A percentile compares a stretch with the other conserved stretches of the same genome.
phyloP scores from a whole-genome alignment of 1,140 invertebrate species.

The Hesperophylax magnus region DNA sequence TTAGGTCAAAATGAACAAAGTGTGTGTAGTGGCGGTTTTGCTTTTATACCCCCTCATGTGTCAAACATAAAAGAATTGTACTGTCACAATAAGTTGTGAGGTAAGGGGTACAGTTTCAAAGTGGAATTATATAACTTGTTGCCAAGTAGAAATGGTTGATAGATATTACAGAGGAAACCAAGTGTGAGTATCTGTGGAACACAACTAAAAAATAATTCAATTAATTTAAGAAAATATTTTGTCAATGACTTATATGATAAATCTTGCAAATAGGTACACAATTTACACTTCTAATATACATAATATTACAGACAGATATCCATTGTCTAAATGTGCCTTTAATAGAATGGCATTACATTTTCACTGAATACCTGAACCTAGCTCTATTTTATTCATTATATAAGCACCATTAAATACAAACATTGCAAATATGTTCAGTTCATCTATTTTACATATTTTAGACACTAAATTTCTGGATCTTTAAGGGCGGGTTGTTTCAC shows the following conservation, averaged over 20 bases:
- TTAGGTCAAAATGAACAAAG: too few relatives aligned
- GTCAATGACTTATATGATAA: conserved; percentile 32
- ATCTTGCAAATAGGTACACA: conserved; percentile 13
- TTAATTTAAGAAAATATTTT: conserved; percentile 19
- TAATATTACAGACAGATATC: conserved; percentile 6
- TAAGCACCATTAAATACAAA: conserved; percentile 30
- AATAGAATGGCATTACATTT: not conserved
- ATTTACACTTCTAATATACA: conserved; percentile 26
- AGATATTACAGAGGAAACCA: too few relatives aligned
- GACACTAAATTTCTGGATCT: too few relatives aligned
- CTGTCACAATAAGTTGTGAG: not conserved
- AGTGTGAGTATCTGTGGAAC: not conserved
- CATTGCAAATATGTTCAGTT: too few relatives aligned
- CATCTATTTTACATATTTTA: too few relatives aligned
- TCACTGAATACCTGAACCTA: not conserved
- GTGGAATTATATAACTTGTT: too few relatives aligned
- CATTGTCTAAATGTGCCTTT: not conserved
- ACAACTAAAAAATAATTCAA: not conserved
- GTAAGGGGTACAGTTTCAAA: too few relatives aligned
- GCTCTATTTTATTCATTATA: not conserved
- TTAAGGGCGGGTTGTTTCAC: too few relatives aligned
- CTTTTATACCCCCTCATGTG: too few relatives aligned
- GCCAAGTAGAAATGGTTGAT: not conserved
- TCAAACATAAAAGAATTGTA: conserved; percentile 16
- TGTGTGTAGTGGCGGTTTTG: too few relatives aligned